These are phyloP conservation scores for Strigamia transsilvanica DNA, from an alignment of 2,888 invertebrate species.

Conservation along the genomic window DNA sequence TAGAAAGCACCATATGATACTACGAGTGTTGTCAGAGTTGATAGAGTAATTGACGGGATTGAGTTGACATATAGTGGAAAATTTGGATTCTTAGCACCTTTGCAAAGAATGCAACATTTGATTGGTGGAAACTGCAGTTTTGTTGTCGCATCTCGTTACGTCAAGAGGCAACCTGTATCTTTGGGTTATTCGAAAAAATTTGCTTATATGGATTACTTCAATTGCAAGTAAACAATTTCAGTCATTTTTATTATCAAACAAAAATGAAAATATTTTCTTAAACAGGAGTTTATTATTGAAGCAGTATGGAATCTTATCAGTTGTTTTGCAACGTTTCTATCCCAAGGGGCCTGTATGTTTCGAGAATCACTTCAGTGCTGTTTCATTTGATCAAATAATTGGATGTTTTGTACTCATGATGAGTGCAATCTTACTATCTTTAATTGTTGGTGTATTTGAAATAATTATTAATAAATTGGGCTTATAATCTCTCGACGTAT, in stretches of 20 bases:
- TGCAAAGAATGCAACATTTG: background rate
- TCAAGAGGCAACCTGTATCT: background rate
- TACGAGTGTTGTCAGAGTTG: background rate
- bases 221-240: background rate
- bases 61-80: background rate
- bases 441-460: no score
- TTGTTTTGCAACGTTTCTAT: background rate
- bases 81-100: background rate
- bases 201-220: background rate
- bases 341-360: no score
- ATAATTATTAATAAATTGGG: no score
- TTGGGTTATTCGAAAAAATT: background rate
- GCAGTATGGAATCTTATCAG: background rate
- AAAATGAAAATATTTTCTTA: no score
- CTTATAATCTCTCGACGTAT: no score
- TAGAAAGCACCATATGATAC: background rate
- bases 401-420: no score
- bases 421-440: no score
- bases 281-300: background rate
- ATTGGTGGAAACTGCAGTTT: background rate
- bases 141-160: background rate
- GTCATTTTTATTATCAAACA: no score
- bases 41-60: background rate
- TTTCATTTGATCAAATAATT: no score
- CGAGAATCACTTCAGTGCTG: no score